These are phyloP conservation scores for Leptobrachium ailaonicum DNA, from an alignment of 2,113 vertebrate species.

Conservation along the genomic window DNA sequence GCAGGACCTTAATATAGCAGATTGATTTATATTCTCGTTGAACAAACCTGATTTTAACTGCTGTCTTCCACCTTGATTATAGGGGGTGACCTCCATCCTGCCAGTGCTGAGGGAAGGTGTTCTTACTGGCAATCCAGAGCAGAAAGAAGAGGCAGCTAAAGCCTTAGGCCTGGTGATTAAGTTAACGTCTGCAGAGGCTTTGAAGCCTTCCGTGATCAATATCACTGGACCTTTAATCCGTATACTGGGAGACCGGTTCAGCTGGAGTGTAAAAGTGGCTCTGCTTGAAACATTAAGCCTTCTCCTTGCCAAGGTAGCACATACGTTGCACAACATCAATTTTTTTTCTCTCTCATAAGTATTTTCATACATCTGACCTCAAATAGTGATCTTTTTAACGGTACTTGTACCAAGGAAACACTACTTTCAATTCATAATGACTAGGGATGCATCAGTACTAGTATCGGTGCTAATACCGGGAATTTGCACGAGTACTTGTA, in stretches of 20 bases:
- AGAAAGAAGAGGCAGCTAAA: slow-evolving; percentile 96
- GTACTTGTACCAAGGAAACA: no score
- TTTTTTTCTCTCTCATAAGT: no score
- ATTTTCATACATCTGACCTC: no score
- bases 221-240: slow-evolving; percentile 97
- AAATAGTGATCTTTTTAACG: no score
- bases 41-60: slow-evolving; percentile 31
- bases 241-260: slow-evolving; percentile 93
- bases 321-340: no score
- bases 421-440: no score
- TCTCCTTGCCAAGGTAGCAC: slow-evolving; percentile 84
- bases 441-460: no score
- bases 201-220: slow-evolving; percentile 91
- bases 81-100: slow-evolving; percentile 96
- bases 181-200: slow-evolving; percentile 90
- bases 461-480: no score
- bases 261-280: slow-evolving; percentile 91
- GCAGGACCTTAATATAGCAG: no score
- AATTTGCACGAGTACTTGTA: no score
- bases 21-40: background rate
- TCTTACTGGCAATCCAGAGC: slow-evolving; percentile 91
- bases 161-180: slow-evolving; percentile 90
- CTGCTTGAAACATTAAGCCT: slow-evolving; percentile 93
- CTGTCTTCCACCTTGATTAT: slow-evolving; percentile 10
- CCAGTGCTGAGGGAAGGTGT: slow-evolving; percentile 93